Evolutionary conservation across 2,797 vertebrate genomes (phyloP).

Genomic region (Amphiprion clarkii): DNA sequence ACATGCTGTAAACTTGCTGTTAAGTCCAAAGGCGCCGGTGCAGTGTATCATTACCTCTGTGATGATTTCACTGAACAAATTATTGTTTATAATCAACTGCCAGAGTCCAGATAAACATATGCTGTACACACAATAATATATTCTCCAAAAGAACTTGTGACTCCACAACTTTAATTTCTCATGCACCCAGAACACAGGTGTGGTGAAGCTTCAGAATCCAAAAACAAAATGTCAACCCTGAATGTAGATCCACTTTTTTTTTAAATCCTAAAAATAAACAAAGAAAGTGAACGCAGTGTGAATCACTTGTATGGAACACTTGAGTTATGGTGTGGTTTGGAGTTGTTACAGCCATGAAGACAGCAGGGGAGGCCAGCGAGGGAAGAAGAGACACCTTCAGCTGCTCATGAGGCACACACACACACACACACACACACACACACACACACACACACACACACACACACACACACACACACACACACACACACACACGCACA

Average conservation of each 20-base stretch:
- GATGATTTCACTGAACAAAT: background rate
- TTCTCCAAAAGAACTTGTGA: background rate
- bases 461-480: too few species aligned
- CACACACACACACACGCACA: background rate
- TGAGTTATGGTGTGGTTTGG: constrained; percentile 45
- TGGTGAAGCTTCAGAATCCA: constrained; percentile 14
- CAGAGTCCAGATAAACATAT: background rate
- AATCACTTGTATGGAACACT: constrained; percentile 39
- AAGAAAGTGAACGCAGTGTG: constrained; percentile 28
- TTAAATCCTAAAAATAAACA: background rate
- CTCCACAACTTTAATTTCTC: background rate
- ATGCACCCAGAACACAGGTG: background rate
- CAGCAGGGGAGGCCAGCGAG: constrained; percentile 30
- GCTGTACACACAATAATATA: background rate
- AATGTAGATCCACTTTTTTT: constrained; percentile 2
- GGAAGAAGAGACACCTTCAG: constrained; percentile 29
- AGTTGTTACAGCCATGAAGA: constrained; percentile 42
- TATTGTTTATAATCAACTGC: constrained; percentile 1
- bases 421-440: too few species aligned
- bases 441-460: too few species aligned
- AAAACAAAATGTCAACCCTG: constrained; percentile 9
- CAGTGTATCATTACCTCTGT: background rate
- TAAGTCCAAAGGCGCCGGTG: background rate
- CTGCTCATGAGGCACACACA: constrained; percentile 15
- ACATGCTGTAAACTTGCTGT: background rate